These are phyloP conservation scores for Damaliscus lunatus DNA, from an alignment of 2,113 vertebrate genomes.

Conservation along the genomic window DNA sequence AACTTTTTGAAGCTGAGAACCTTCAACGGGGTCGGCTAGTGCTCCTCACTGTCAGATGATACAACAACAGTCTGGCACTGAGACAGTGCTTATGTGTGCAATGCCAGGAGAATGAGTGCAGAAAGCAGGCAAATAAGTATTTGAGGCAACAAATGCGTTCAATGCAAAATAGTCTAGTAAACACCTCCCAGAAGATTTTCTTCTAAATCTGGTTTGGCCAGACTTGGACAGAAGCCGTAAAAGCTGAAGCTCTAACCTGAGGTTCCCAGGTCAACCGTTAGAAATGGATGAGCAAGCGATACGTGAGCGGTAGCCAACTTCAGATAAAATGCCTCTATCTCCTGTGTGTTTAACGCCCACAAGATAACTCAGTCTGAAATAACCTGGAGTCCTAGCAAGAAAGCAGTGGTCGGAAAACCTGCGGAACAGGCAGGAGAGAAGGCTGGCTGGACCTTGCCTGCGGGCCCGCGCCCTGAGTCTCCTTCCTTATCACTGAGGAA, in stretches of 20 bases:
- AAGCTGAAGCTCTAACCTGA: neutral
- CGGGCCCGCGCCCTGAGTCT: neutral
- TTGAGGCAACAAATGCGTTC: neutral
- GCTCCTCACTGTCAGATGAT: neutral
- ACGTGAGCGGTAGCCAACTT: neutral
- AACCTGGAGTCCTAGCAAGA: neutral
- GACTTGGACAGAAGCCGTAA: neutral
- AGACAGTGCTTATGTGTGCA: neutral
- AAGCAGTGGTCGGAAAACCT: neutral
- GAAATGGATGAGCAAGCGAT: neutral
- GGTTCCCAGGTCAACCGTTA: neutral
- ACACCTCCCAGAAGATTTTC: neutral
- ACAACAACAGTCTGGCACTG: neutral
- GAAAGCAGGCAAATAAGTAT: neutral
- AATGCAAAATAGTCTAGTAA: neutral
- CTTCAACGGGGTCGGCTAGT: neutral
- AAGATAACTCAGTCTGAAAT: neutral
- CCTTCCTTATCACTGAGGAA: neutral
- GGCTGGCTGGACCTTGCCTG: conserved; percentile 33
- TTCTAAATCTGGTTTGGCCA: neutral
- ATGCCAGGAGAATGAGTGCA: neutral
- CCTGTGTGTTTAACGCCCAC: neutral
- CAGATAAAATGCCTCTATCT: neutral
- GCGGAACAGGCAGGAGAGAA: too few relatives aligned
- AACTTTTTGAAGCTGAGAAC: neutral